Evolutionary conservation across 2,113 vertebrate genomes (phyloP), one percentile per base, ranked within the genome.

Genomic region (Spea multiplicata): DNA sequence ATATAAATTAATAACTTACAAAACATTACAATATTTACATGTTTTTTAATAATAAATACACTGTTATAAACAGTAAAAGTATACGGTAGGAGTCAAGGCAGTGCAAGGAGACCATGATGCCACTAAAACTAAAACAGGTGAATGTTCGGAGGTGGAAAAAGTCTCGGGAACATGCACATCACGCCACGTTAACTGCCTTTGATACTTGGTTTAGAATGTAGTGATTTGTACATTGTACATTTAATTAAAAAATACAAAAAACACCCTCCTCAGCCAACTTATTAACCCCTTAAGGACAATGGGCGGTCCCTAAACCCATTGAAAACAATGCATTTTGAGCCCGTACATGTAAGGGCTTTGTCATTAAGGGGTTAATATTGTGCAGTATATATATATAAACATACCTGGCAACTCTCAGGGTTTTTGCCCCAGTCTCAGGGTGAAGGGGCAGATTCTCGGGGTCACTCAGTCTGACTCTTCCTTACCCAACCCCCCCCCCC

Each of bases 1-100:
- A 95, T 98, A 98, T 98, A 98, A 98, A 98, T 98, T 97, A 97
- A 98, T 95, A 94, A 96, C 95, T 97, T 98, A 98, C 92, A 98
- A 94, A 96, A 91, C 93, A 94, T 94, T 96, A 96, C 94, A 94
- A 88, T 99, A 98, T 98, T 84, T 98, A 99, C 96, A 98, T 86
- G 88, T 30, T 85, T 47, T 48, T 68, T 69, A 76, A 88, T 95
- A 96, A 98, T 99, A 98, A 99, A 98, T 99, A 98, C 94, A 96
- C 87, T 90, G 94, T 96, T 99, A 97, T 96, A 97, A 98, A 98
- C 96, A 96, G 96, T 94, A 96, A 76, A 93, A 90, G 91, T 93
- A 95, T 90, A 91, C 90, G 93, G 93, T 91, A 93, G 92, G 94
- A 89, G 92, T 91, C 88, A 88, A 94, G 93, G 89, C 94, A 95